These are phyloP conservation scores for Neoascia interrupta DNA, from an alignment of 2,888 invertebrate genomes.

Conservation along the genomic window DNA sequence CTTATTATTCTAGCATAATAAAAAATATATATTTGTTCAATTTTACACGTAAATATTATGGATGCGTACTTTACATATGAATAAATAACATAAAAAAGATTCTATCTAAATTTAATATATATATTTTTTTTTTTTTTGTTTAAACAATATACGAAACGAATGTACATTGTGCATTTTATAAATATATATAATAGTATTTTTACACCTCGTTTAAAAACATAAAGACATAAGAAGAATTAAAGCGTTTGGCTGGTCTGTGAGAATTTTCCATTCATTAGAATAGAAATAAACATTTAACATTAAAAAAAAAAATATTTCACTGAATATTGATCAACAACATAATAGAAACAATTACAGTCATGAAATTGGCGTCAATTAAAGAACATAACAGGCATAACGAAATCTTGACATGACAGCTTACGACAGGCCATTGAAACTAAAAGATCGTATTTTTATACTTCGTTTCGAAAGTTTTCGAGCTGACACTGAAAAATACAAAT, in stretches of 20 bases:
- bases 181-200: conserved; percentile 34
- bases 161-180: conserved; percentile 26
- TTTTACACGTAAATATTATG: conserved; percentile 41
- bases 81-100: conserved; percentile 64
- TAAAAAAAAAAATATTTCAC: conserved; percentile 15
- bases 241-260: conserved; percentile 44
- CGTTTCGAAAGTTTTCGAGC: too few relatives aligned
- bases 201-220: conserved; percentile 27
- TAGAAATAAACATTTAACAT: neutral
- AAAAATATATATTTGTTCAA: conserved; percentile 41
- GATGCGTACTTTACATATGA: too few relatives aligned
- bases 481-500: too few relatives aligned
- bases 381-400: too few relatives aligned
- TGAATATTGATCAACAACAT: conserved; percentile 57
- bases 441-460: too few relatives aligned
- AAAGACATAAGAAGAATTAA: conserved; percentile 26
- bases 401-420: too few relatives aligned
- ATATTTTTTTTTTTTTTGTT: conserved; percentile 18
- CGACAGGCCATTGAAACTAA: too few relatives aligned
- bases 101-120: conserved; percentile 32
- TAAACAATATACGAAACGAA: conserved; percentile 51
- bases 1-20: conserved; percentile 33
- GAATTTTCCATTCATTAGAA: neutral
- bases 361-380: too few relatives aligned
- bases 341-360: neutral